These are phyloP conservation scores for Gallinago paraguaiae DNA, from an alignment of 2,113 vertebrate genomes.

Conservation along the genomic window DNA sequence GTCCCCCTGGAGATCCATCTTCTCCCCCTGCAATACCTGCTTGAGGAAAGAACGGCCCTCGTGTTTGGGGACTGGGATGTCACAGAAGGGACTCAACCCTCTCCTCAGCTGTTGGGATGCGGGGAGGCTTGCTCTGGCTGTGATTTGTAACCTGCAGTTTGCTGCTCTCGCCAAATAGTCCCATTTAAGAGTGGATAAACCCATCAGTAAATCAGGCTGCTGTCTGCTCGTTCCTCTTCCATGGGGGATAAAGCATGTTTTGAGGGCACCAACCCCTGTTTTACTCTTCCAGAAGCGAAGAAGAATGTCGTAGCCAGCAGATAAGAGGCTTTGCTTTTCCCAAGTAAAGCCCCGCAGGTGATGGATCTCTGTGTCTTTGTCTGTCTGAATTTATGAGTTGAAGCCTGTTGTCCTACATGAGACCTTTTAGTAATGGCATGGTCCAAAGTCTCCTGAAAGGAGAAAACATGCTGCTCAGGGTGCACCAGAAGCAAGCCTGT, in stretches of 20 bases:
- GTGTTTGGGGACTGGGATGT: not conserved
- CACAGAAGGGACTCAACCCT: not conserved
- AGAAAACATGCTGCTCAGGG: not conserved
- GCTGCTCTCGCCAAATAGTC: not conserved
- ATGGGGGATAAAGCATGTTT: not conserved
- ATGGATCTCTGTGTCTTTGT: not conserved
- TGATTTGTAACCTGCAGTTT: not conserved
- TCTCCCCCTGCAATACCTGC: rapidly evolving
- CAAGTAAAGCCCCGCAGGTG: not conserved
- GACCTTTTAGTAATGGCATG: not conserved
- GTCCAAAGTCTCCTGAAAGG: not conserved
- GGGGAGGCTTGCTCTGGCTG: not conserved
- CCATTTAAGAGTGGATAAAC: not conserved
- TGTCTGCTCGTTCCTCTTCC: not conserved
- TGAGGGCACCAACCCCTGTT: not conserved
- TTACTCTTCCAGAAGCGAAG: not conserved
- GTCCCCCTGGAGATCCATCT: rapidly evolving
- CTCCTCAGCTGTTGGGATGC: rapidly evolving
- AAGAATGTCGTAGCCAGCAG: not conserved
- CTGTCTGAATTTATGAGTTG: not conserved
- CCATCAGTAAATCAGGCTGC: not conserved
- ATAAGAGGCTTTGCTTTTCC: not conserved
- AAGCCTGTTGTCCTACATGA: rapidly evolving
- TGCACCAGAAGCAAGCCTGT: not conserved
- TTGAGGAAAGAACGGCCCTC: no score